Conservation (phyloP, 2,888 invertebrate genomes). For the Crocallis elinguaria region DNA sequence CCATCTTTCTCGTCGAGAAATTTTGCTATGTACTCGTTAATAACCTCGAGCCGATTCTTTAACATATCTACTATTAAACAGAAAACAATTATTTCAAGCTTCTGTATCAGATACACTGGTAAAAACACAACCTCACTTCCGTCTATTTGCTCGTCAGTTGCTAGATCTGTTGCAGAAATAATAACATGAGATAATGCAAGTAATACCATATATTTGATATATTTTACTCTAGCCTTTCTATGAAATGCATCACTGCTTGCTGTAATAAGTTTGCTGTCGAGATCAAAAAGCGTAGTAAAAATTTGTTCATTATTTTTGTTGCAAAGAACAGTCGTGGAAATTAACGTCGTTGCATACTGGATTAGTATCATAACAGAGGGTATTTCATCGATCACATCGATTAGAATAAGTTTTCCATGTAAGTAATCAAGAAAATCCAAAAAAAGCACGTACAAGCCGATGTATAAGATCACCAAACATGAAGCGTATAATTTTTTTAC, state of each 20-base stretch:
- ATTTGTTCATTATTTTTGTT: conserved; percentile 17
- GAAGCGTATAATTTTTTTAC: conserved; percentile 48
- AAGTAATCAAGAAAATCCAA: background rate
- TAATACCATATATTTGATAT: conserved; percentile 31
- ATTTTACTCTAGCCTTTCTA: conserved; percentile 38
- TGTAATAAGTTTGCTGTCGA: conserved; percentile 19
- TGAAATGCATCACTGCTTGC: conserved; percentile 10
- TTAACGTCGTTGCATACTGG: conserved; percentile 32
- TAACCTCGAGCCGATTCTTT: conserved; percentile 46
- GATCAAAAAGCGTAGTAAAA: conserved; percentile 15
- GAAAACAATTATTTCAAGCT: conserved; percentile 56
- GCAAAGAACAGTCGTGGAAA: conserved; percentile 12
- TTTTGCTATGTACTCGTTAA: conserved; percentile 53
- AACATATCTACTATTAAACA: conserved; percentile 54
- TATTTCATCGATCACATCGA: conserved; percentile 28
- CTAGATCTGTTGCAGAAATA: conserved; percentile 34
- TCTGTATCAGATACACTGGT: conserved; percentile 50
- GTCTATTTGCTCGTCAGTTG: background rate
- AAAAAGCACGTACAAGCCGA: background rate
- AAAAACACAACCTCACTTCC: conserved; percentile 30
- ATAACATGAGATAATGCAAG: conserved; percentile 38
- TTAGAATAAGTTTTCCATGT: background rate
- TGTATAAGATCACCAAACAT: conserved; percentile 17
- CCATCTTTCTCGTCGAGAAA: conserved; percentile 50
- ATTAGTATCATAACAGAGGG: conserved; percentile 35